Base-by-base conservation (phyloP, 30 jellyfish, hydroid and myxozoan species). In the Aurelia sp. region DNA sequence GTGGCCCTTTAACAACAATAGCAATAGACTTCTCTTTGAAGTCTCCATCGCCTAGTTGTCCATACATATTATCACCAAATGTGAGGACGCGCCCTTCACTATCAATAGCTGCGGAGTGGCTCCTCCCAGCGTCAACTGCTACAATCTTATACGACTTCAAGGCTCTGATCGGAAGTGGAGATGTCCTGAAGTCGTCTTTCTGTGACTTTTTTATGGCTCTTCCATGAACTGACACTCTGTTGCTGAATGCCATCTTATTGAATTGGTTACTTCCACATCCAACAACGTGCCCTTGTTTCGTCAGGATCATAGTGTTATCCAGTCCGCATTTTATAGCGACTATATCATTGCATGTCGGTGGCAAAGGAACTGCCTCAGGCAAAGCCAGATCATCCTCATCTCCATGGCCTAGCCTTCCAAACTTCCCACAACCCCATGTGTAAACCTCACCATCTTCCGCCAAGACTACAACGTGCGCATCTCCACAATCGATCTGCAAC, bases 391-490 rank as follows among this genome's bases (percentile, higher is more conserved):
- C 98, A 41, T 85, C 92, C 67, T 92, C 96, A 7, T 80, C 70
- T 8, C 98, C 98, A 20, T 76, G 94, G 59, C 98, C 98, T 44
- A 92, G 79, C 50, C 98, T 79, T 6, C 98, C 98, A 41, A 30
- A 67, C 27, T 92, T 95, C 17, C 98, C 98, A 82, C 96, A 86
- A 3, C 98, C 98, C 98, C 98, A 92, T 6, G 98, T 75, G 83
- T 78, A 92, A 4, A 92, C 96, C 53, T 75, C 91, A 3, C 94
- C 94, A 62, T 79, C 91, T 13, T 73, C 85, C 5, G 98, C 84
- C 74, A 92, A 61, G 11, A 96, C 98, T 33, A 92, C 96, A 64
- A 92, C 98, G 59, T 92, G 98, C 16, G 91, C 85, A 72, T 92
- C 98, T 47, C 98, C 98, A 55, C 94, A 80, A 51, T 90, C 96